Conservation (phyloP, 2,888 invertebrate species). For the Melipona beecheii region DNA sequence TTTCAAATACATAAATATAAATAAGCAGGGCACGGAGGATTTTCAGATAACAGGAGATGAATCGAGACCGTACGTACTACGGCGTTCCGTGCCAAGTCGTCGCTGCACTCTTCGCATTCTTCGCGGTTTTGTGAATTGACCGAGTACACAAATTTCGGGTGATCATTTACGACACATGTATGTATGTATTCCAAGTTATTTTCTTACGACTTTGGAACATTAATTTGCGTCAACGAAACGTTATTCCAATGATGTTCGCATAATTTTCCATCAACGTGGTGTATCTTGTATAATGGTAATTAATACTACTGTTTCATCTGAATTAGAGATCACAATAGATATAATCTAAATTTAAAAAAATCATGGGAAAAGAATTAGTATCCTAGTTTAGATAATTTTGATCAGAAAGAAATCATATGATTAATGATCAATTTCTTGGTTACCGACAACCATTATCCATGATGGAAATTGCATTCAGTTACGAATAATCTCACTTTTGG, state of each 20-base stretch:
- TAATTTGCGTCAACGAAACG: constrained; percentile 8
- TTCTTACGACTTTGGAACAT: not conserved
- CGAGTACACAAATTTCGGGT: constrained; percentile 11
- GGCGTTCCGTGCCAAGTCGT: constrained; percentile 33
- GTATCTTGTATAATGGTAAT: not conserved
- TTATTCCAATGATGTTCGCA: not conserved
- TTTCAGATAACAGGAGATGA: constrained; percentile 49
- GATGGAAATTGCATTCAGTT: not conserved
- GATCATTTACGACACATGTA: not conserved
- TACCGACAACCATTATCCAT: too few relatives aligned
- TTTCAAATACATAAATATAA: constrained; percentile 55
- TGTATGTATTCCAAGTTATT: not conserved
- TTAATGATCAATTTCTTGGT: not conserved
- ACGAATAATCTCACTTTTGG: not conserved
- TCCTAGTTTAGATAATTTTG: not conserved
- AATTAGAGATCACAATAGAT: not conserved
- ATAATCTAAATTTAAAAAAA: not conserved
- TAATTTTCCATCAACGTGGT: not conserved
- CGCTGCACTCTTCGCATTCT: constrained; percentile 11
- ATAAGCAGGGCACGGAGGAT: constrained; percentile 44
- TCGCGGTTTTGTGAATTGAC: constrained; percentile 33
- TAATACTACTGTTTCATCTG: not conserved
- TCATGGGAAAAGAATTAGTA: not conserved
- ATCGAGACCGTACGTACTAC: constrained; percentile 34
- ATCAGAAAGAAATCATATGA: not conserved